phyloP scores from a whole-genome alignment of 2,888 invertebrate genomes.

The Petrophora chlorosata region DNA sequence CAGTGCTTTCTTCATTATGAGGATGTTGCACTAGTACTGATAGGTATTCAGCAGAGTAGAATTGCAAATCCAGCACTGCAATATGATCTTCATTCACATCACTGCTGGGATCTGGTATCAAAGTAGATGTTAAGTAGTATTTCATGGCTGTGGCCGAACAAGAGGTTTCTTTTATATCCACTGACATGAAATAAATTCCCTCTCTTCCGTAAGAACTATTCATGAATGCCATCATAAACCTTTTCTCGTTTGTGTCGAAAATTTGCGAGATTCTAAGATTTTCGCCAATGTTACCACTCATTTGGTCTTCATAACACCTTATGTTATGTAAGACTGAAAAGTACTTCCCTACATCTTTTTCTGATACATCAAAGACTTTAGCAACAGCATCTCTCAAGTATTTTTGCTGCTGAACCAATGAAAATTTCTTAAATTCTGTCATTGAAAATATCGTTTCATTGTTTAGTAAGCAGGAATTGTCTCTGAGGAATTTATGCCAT shows the following conservation, averaged over 20 bases:
- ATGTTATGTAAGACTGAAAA: slow-evolving; percentile 83
- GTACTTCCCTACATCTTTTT: slow-evolving; percentile 85
- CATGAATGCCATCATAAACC: slow-evolving; percentile 79
- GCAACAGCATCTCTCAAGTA: slow-evolving; percentile 86
- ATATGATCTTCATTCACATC: slow-evolving; percentile 60
- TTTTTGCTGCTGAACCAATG: slow-evolving; percentile 92
- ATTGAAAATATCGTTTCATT: slow-evolving; percentile 88
- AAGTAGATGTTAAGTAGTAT: slow-evolving; percentile 78
- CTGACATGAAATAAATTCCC: slow-evolving; percentile 79
- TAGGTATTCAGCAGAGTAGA: slow-evolving; percentile 88
- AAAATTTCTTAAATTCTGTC: slow-evolving; percentile 88
- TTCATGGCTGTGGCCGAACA: slow-evolving; percentile 77
- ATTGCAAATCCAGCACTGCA: slow-evolving; percentile 87
- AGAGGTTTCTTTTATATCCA: slow-evolving; percentile 68
- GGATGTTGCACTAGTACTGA: slow-evolving; percentile 88
- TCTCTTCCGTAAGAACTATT: slow-evolving; percentile 63
- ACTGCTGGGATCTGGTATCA: slow-evolving; percentile 58
- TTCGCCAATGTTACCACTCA: slow-evolving; percentile 47
- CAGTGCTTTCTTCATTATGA: slow-evolving; percentile 62
- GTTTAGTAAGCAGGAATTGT: slow-evolving; percentile 88
- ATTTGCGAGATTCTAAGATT: slow-evolving; percentile 76
- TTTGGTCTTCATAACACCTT: slow-evolving; percentile 71
- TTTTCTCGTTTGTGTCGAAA: slow-evolving; percentile 73
- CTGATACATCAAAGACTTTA: slow-evolving; percentile 87
- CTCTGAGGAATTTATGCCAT: slow-evolving; percentile 90